phyloP scores from a whole-genome alignment of 2,797 vertebrate genomes.

The Pseudocheirus occidentalis region DNA sequence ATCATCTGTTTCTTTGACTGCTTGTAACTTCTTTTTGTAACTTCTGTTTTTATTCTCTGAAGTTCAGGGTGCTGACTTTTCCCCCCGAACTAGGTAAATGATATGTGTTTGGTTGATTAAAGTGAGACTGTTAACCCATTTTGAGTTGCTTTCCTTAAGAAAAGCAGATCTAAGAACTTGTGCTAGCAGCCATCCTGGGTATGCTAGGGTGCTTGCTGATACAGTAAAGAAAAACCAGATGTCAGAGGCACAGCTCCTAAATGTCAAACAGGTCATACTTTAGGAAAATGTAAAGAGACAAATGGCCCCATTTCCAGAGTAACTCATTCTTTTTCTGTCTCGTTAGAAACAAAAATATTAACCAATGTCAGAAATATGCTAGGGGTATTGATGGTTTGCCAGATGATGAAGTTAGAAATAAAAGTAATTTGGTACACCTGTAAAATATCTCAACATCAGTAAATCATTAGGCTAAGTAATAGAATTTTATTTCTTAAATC shows the following conservation, averaged over 20 bases:
- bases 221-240: slow-evolving; percentile 80
- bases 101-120: too few species aligned
- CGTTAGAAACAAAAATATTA: slow-evolving; percentile 64
- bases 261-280: slow-evolving; percentile 70
- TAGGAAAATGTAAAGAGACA: slow-evolving; percentile 73
- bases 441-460: slow-evolving; percentile 63
- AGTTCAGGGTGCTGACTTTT: too few species aligned
- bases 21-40: too few species aligned
- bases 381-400: slow-evolving; percentile 73
- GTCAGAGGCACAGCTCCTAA: slow-evolving; percentile 74
- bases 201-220: too few species aligned
- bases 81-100: too few species aligned
- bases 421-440: slow-evolving; percentile 73
- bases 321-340: slow-evolving; percentile 71
- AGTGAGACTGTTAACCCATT: too few species aligned
- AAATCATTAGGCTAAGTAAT: slow-evolving; percentile 26
- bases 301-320: slow-evolving; percentile 76
- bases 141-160: too few species aligned
- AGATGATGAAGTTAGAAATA: slow-evolving; percentile 73
- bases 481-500: slow-evolving; percentile 58
- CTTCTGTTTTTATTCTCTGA: too few species aligned
- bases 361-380: slow-evolving; percentile 66
- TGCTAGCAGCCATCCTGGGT: too few species aligned
- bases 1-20: too few species aligned
- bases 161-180: too few species aligned